Evolutionary conservation across 2,113 vertebrate species (phyloP), one percentile per base, ranked within the genome.

Genomic region (Melanocharis versteri): DNA sequence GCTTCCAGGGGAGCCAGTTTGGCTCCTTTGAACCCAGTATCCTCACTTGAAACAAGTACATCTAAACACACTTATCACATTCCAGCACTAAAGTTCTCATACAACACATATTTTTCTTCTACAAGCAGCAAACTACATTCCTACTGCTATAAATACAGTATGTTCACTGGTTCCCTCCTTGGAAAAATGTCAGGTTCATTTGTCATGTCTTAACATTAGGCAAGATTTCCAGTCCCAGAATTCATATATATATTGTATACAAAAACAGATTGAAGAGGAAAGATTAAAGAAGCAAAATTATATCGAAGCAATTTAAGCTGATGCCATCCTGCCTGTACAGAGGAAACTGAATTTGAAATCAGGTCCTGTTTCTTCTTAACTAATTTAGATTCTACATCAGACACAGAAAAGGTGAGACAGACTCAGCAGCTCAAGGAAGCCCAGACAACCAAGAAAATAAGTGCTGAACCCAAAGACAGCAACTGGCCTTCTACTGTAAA

Each of bases 151-250:
- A 96, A 96, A 97, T 96, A 94, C 93, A 87, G 90, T 93, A 93
- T 95, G 93, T 90, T 95, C 96, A 82, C 75, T 61, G 69, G 64
- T 81, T 97, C 37, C 86, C 76, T 96, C 77, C 92, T 81, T 94
- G 94, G 88, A 96, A 96, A 96, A 97, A 96, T 96, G 93, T 97
- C 96, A 92, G 93, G 96, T 96, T 96, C 96, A 96, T 94, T 95
- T 93, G 48, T 96, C 94, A 96, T 92, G 93, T 90, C 94, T 94
- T 93, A 94, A 96, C 68, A 97, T 94, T 96, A 94, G 76, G 93
- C 94, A 96, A 93, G 90, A 89, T 83, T 96, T 96, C 60, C 83
- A 93, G 85, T 45, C 93, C 87, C 92, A 93, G 83, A 96, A 95
- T 96, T 93, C 69, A 4, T 89, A 64, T 77, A 77, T 80, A 65